Evolutionary conservation across 2,888 invertebrate species (phyloP).

Genomic region (Apamea sordens): DNA sequence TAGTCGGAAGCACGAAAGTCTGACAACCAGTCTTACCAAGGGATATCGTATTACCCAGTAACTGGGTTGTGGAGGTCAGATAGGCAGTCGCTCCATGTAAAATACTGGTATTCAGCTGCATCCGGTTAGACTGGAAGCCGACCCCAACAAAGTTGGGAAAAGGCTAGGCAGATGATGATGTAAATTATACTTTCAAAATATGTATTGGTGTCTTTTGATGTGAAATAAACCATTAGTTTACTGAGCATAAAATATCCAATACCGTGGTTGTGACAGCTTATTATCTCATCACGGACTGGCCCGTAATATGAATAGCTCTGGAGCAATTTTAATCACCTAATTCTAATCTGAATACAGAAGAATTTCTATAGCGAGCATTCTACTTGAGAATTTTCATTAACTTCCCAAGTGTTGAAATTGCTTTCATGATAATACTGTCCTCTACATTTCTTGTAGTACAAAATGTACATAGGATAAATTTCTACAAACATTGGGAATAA

Average conservation of each 20-base stretch:
- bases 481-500: conserved; percentile 30
- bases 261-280: conserved; percentile 52
- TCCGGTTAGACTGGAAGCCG: too few relatives aligned
- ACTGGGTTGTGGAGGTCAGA: too few relatives aligned
- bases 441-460: neutral
- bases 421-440: conserved; percentile 33
- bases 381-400: conserved; percentile 52
- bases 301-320: conserved; percentile 17
- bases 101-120: too few relatives aligned
- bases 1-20: too few relatives aligned
- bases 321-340: conserved; percentile 51
- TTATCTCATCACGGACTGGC: conserved; percentile 48
- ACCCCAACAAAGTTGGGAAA: too few relatives aligned
- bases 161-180: too few relatives aligned
- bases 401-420: conserved; percentile 41
- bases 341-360: conserved; percentile 36
- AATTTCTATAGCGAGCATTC: conserved; percentile 32
- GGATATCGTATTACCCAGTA: too few relatives aligned
- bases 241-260: conserved; percentile 49
- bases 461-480: conserved; percentile 19
- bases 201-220: conserved; percentile 11
- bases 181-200: conserved; percentile 4
- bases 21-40: too few relatives aligned
- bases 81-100: too few relatives aligned
- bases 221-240: conserved; percentile 28